Percentiles rank a stretch among this genome's conserved stretches.
Evolutionary conservation across 2,797 vertebrate species (phyloP).

Genomic region (Danio jaintianensis): DNA sequence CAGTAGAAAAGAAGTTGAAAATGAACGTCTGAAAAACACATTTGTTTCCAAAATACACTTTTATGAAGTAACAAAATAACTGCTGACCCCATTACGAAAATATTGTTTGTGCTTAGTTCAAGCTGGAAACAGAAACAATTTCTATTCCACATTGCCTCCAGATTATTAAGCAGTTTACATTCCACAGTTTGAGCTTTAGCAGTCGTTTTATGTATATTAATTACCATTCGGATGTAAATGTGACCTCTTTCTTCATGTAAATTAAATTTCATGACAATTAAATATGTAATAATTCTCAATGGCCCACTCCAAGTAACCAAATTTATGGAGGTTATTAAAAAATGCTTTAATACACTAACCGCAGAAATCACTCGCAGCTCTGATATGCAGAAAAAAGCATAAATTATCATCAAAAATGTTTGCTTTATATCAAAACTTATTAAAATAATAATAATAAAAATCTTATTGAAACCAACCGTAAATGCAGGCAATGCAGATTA

Average conservation of each 20-base stretch:
- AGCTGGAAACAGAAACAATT: not conserved
- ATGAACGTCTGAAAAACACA: no score
- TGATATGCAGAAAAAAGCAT: not conserved
- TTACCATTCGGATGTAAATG: not conserved
- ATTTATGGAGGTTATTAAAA: not conserved
- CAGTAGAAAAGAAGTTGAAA: no score
- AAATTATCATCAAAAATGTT: not conserved
- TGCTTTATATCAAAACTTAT: not conserved
- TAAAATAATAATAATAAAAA: not conserved
- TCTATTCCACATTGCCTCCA: not conserved
- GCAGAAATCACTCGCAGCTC: not conserved
- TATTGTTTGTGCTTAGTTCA: not conserved
- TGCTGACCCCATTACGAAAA: not conserved
- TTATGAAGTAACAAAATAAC: not conserved
- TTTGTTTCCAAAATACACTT: not conserved
- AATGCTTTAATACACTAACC: not conserved
- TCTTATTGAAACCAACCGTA: not conserved
- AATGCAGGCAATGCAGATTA: not conserved
- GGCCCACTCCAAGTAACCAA: not conserved
- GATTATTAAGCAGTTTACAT: not conserved
- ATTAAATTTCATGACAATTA: not conserved
- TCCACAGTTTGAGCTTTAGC: not conserved
- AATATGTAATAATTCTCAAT: not conserved
- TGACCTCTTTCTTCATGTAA: not conserved
- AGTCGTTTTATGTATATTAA: not conserved